phyloP scores from a whole-genome alignment of 2,888 invertebrate species.

The Ditula angustiorana region DNA sequence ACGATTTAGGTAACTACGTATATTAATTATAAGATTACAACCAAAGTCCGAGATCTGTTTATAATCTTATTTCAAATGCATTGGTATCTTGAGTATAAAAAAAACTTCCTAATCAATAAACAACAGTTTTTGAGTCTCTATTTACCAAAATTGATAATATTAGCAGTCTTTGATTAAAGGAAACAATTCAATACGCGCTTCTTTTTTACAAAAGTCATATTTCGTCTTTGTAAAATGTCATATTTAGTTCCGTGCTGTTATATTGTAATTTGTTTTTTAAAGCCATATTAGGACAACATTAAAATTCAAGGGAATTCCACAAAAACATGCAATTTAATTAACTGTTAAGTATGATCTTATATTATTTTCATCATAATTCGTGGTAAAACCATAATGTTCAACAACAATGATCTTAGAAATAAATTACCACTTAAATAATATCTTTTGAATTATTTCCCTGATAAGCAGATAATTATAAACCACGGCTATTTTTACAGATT shows the following conservation, averaged over 20 bases:
- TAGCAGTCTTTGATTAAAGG: slow-evolving; percentile 79
- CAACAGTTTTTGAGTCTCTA: slow-evolving; percentile 28
- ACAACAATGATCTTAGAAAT: not conserved
- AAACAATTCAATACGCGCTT: slow-evolving; percentile 63
- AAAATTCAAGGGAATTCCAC: slow-evolving; percentile 65
- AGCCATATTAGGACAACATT: slow-evolving; percentile 36
- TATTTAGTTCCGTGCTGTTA: slow-evolving; percentile 12
- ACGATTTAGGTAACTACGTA: not conserved
- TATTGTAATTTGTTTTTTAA: no score
- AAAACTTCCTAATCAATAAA: slow-evolving; percentile 32
- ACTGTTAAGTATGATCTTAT: slow-evolving; percentile 20
- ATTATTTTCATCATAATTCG: not conserved
- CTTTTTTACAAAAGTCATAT: slow-evolving; percentile 56
- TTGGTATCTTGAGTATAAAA: slow-evolving; percentile 10
- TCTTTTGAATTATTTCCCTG: slow-evolving; percentile 9
- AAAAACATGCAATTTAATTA: slow-evolving; percentile 32
- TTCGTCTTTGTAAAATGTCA: slow-evolving; percentile 49
- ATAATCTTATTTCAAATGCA: not conserved
- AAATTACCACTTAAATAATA: not conserved
- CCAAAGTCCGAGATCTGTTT: not conserved
- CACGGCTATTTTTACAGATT: slow-evolving; percentile 5
- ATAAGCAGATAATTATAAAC: slow-evolving; percentile 31
- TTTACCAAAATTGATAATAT: slow-evolving; percentile 43
- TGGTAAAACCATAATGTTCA: no score
- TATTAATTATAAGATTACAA: not conserved